Evolutionary conservation across 2,113 vertebrate species (phyloP), one percentile per base, ranked within the genome.

Genomic region (Bos javanicus): DNA sequence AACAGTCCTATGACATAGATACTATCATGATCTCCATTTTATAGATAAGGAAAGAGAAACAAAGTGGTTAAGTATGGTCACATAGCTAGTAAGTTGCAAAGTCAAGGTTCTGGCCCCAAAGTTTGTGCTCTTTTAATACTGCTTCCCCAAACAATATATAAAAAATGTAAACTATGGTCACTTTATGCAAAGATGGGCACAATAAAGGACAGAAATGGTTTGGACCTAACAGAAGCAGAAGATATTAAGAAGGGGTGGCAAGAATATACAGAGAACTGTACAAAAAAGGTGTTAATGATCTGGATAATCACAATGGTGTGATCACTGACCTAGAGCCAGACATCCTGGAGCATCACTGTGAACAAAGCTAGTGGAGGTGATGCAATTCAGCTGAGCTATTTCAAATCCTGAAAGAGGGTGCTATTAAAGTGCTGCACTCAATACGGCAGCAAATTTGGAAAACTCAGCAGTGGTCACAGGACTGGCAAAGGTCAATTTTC

Each of bases 131-230:
- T 82, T 93, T 78, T 30, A 89, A 76, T 74, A 87, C 3, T 81
- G 56, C 67, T 87, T 96, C 57, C 93, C 71, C 50, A 96, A 97
- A 90, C 15, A 96, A 76, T 57, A 36, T 71, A 94, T 87, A 21
- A 90, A 96, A 85, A 92, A 25, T 60, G 87, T 92, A 92, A 98
- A 64, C 23, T 74, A 90, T 23, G 10, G 67, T 23, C 67, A 71
- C 67, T 39, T 71, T 76, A 43, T 26, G 12, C 39, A 76, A 76
- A 76, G 36, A 76, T 76, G 71, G 71, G 36, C 71, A 76, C 39
- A 43, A 26, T 76, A 43, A 43, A 76, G 71, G 39, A 76, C 71
- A 76, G n/a, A 39, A 76, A 76, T 0, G 6, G 39, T 76, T 25
- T 76, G 23, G 71, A 76, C 71, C 39, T 76, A 76, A 76, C 39